Evolutionary conservation across 1,140 invertebrate genomes (phyloP).

Genomic region (Uloborus diversus): DNA sequence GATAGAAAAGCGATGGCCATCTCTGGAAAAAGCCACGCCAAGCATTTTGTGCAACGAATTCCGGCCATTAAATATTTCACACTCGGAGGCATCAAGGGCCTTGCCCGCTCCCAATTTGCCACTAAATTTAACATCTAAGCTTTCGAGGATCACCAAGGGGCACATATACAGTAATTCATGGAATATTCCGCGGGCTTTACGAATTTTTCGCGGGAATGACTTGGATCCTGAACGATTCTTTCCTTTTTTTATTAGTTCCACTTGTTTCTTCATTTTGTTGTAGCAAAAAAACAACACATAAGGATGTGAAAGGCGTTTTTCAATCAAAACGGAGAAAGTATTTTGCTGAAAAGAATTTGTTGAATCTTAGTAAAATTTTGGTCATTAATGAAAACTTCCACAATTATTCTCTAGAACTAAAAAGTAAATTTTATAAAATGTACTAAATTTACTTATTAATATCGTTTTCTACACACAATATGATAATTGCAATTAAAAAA

Average conservation of each 20-base stretch:
- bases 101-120: slow-evolving; percentile 35
- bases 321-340: too few relatives aligned
- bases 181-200: background rate
- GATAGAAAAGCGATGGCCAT: background rate
- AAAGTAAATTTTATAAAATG: too few relatives aligned
- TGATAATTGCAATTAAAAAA: too few relatives aligned
- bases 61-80: slow-evolving; percentile 32
- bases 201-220: background rate
- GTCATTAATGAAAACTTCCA: too few relatives aligned
- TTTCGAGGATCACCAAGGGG: background rate
- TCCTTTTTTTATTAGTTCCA: background rate
- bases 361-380: too few relatives aligned
- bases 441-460: too few relatives aligned
- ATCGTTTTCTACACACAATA: too few relatives aligned
- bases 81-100: background rate
- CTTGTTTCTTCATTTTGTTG: background rate
- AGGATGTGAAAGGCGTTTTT: too few relatives aligned
- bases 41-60: background rate
- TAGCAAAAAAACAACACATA: background rate
- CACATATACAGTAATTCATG: background rate
- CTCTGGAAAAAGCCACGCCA: background rate
- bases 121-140: slow-evolving; percentile 44
- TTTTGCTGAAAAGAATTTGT: too few relatives aligned
- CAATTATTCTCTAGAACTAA: too few relatives aligned
- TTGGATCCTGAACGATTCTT: background rate